phyloP scores from a whole-genome alignment of 2,888 invertebrate genomes.

The Drosophila quasianomalipes region DNA sequence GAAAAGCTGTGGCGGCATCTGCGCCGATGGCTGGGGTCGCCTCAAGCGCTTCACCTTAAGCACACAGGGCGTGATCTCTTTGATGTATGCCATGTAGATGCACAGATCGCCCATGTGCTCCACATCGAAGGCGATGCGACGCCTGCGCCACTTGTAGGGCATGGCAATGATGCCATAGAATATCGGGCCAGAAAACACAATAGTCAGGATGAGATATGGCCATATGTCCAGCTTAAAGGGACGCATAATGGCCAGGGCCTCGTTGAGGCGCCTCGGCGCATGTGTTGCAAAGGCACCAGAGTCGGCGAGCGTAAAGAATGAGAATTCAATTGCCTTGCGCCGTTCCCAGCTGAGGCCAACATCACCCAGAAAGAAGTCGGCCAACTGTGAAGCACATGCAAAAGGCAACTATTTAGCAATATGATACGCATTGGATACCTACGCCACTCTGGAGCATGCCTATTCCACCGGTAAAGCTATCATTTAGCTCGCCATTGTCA shows the following conservation, averaged over 20 bases:
- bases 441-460: conserved; percentile 90
- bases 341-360: conserved; percentile 91
- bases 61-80: conserved; percentile 81
- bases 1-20: conserved; percentile 84
- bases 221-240: conserved; percentile 92
- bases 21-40: conserved; percentile 49
- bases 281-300: conserved; percentile 92
- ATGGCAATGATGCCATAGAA: conserved; percentile 89
- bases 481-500: conserved; percentile 87
- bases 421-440: conserved; percentile 14
- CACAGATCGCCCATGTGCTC: conserved; percentile 57
- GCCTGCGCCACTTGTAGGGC: conserved; percentile 84
- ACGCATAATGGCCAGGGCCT: conserved; percentile 90
- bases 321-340: conserved; percentile 90
- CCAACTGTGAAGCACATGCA: conserved; percentile 85
- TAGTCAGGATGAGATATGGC: conserved; percentile 89
- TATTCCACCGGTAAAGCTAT: conserved; percentile 90
- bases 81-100: conserved; percentile 80
- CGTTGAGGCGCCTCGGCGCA: conserved; percentile 90
- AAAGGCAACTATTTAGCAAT: not conserved
- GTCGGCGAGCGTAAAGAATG: conserved; percentile 91
- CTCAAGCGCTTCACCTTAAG: conserved; percentile 26
- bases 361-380: conserved; percentile 91
- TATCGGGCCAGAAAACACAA: conserved; percentile 89
- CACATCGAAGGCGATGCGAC: conserved; percentile 29